Evolutionary conservation across 1,140 invertebrate genomes (phyloP), one percentile per base, ranked within the genome.

Genomic region (Megalopta genalis): DNA sequence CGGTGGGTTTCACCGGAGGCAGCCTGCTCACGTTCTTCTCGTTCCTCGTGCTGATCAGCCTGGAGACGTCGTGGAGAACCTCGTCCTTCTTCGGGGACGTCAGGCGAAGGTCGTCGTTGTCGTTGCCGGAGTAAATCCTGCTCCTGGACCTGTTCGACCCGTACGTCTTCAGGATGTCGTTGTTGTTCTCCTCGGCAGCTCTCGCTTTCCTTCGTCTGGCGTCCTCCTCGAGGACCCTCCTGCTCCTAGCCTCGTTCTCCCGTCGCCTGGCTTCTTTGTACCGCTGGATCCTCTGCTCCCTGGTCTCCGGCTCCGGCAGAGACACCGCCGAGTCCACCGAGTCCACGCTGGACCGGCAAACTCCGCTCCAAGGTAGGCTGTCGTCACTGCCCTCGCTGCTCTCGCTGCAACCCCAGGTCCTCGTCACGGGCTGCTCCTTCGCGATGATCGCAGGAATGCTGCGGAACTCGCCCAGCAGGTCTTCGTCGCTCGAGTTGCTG

Each of bases 331-430:
- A 86, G 60, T 92, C 90, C 6, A 91, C 90, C 3, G 87, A 86
- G 46, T 91, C 91, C 10, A 88, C 86, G 72, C 85, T 88, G 0
- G 89, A 88, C 5, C 87, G 82, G 65, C 86, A 89, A 16, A 86
- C 83, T 1, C 85, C 87, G 14, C 87, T 86, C 90, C 90, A 93
- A 32, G 90, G 90, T 0, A 93, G 78, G 67, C 92, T 92, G 69
- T 93, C 92, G 83, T 93, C 92, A 77, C 92, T 93, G 16, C 93
- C 92, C 49, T 93, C 93, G 82, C 93, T 93, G 77, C 92, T 93
- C 69, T 93, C 91, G 81, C 90, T 91, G 78, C 90, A 92, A 37
- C 91, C 91, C 92, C 91, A 93, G 1, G 89, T 86, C 21, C 92
- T 84, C 10, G 64, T 75, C 16, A 80, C 78, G 25, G 78, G 79